Base-by-base conservation (phyloP, 2,113 vertebrate species). In the Hippolais icterina region DNA sequence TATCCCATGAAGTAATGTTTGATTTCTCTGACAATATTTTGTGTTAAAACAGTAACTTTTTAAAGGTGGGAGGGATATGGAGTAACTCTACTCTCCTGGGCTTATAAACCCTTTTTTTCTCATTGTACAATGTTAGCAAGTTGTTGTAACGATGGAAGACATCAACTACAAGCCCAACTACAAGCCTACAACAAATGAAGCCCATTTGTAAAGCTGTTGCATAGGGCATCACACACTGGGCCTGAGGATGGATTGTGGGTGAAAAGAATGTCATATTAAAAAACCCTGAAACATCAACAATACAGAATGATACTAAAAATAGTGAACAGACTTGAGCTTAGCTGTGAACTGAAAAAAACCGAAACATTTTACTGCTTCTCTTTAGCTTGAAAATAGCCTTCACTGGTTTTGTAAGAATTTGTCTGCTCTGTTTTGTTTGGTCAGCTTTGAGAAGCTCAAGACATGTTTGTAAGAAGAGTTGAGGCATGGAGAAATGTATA, bases 341-440 rank as follows among this genome's bases (percentile, higher is more conserved):
- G 27, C 37, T 72, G 66, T 64, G 65, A 56, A 75, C 20, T 75
- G 63, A 69, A 87, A 86, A 66, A 83, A 89, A 49, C 9, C 5
- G 42, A 39, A 39, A 39, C 37, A 22, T 83, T 90, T 82, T 47
- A 29, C n/a, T 80, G 17, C 56, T 85, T 46, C 46, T 71, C 83
- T 93, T 84, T 60, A 69, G 15, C 49, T 93, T 92, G 44, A 77
- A 88, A 94, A 83, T 57, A 95, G 47, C 78, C 64, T 89, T 90
- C 72, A 59, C 14, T 39, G 5, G 7, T 79, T 89, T 56, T 83
- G 27, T 44, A 83, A 49, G 28, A 31, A 15, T 74, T 82, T 74
- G 12, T 19, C 47, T 87, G 12, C 0, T 63, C 56, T 71, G 13
- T 66, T 81, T 61, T 83, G 53, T 96, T 88, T 87, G 49, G 28